phyloP scores from a whole-genome alignment of 2,113 vertebrate genomes.

The Melanerpes aurifrons region DNA sequence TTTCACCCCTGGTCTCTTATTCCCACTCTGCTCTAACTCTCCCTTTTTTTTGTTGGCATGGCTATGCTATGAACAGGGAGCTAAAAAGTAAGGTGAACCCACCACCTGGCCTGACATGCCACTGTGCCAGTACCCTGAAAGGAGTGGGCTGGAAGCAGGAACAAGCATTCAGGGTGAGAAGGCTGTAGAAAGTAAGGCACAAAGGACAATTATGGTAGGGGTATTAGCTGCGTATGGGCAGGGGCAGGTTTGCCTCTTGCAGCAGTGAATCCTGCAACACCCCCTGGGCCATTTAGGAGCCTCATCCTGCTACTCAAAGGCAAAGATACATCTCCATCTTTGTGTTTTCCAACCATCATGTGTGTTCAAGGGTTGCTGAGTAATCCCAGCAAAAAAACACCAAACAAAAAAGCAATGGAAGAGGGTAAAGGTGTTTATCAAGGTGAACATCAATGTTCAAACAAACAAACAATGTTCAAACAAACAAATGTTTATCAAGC shows the following conservation, averaged over 20 bases:
- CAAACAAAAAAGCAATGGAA: neutral
- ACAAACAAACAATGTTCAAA: no score
- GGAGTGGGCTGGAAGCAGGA: neutral
- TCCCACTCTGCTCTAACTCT: neutral
- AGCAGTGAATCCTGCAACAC: neutral
- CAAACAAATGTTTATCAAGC: neutral
- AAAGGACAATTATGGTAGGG: neutral
- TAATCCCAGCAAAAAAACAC: neutral
- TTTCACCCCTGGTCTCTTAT: neutral
- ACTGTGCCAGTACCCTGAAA: neutral
- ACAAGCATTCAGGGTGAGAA: neutral
- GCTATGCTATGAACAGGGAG: neutral
- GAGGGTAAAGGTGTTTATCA: neutral
- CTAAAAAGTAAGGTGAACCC: neutral
- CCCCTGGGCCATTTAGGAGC: neutral
- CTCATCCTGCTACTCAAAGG: rapidly evolving
- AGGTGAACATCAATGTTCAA: neutral
- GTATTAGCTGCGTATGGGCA: neutral
- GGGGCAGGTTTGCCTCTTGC: neutral
- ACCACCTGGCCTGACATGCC: neutral
- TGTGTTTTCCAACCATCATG: neutral
- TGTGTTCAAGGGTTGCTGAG: neutral
- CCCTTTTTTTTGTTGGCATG: neutral
- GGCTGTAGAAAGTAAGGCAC: neutral
- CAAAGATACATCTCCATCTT: neutral